phyloP scores from a whole-genome alignment of 2,797 vertebrate species.

The Poecilia velifera region DNA sequence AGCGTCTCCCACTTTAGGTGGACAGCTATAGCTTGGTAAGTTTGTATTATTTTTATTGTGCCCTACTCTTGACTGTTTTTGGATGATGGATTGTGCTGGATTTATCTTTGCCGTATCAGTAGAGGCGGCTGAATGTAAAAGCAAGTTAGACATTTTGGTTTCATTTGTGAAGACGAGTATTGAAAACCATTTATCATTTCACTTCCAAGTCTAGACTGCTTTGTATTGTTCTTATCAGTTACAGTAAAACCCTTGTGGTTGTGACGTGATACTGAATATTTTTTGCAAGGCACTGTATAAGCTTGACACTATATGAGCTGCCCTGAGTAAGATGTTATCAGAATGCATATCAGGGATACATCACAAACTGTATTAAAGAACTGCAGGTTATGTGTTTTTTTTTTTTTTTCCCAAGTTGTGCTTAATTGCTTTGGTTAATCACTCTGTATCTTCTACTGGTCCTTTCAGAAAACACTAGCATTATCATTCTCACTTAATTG shows the following conservation, averaged over 20 bases:
- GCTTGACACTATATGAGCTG: not conserved
- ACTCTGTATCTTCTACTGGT: not conserved
- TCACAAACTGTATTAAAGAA: not conserved
- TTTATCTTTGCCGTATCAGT: not conserved
- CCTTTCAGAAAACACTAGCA: not conserved
- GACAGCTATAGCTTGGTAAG: not conserved
- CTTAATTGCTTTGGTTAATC: constrained; percentile 4
- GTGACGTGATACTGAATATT: not conserved
- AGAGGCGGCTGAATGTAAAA: not conserved
- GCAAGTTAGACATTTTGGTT: not conserved
- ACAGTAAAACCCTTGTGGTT: not conserved
- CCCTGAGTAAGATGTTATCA: not conserved
- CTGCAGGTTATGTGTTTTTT: not conserved
- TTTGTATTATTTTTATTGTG: not conserved
- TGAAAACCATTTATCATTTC: not conserved
- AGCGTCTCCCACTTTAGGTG: not conserved
- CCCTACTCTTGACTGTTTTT: not conserved
- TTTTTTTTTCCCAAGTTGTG: not conserved
- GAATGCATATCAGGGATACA: not conserved
- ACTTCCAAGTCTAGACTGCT: not conserved
- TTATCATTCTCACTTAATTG: not conserved
- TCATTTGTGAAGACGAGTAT: not conserved
- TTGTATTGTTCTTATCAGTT: not conserved
- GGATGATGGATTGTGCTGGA: not conserved
- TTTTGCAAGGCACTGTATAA: not conserved